phyloP scores from a whole-genome alignment of 1,140 invertebrate species.

The Drosophila navojoa region DNA sequence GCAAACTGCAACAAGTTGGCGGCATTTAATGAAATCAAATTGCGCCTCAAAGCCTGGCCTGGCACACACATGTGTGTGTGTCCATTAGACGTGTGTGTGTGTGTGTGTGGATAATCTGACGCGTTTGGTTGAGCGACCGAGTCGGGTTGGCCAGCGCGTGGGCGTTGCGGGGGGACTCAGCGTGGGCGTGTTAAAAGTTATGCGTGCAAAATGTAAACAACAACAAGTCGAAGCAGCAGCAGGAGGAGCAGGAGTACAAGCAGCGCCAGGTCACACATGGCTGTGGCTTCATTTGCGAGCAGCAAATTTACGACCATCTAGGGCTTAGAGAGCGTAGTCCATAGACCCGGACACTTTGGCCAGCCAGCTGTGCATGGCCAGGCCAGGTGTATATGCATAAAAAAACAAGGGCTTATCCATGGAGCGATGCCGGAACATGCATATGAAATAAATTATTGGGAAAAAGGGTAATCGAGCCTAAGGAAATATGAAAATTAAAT shows the following conservation, averaged over 20 bases:
- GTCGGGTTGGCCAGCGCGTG: not conserved
- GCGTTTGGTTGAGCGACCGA: slow-evolving; percentile 1
- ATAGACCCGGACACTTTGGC: slow-evolving; percentile 10
- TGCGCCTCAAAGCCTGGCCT: slow-evolving; percentile 8
- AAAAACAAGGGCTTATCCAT: not conserved
- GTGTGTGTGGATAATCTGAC: slow-evolving; percentile 16
- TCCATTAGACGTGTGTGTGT: not conserved
- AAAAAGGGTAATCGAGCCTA: not conserved
- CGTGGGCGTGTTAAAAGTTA: slow-evolving; percentile 50
- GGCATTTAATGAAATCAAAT: slow-evolving; percentile 49
- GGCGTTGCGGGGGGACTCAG: not conserved
- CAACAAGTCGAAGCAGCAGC: slow-evolving; percentile 34
- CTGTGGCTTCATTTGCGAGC: slow-evolving; percentile 59
- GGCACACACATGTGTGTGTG: too few relatives aligned
- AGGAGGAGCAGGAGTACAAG: slow-evolving; percentile 27
- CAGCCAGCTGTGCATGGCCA: not conserved
- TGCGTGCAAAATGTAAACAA: slow-evolving; percentile 68
- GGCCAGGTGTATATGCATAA: not conserved
- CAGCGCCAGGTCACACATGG: slow-evolving; percentile 27
- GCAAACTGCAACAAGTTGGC: slow-evolving; percentile 70
- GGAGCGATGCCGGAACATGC: slow-evolving; percentile 2
- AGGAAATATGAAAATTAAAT: slow-evolving; percentile 9
- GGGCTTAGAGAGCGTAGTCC: slow-evolving; percentile 19
- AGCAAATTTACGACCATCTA: slow-evolving; percentile 58
- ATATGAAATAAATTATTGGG: slow-evolving; percentile 16